These are phyloP conservation scores for Antigone vipio DNA, from an alignment of 2,113 vertebrate genomes.

Conservation along the genomic window DNA sequence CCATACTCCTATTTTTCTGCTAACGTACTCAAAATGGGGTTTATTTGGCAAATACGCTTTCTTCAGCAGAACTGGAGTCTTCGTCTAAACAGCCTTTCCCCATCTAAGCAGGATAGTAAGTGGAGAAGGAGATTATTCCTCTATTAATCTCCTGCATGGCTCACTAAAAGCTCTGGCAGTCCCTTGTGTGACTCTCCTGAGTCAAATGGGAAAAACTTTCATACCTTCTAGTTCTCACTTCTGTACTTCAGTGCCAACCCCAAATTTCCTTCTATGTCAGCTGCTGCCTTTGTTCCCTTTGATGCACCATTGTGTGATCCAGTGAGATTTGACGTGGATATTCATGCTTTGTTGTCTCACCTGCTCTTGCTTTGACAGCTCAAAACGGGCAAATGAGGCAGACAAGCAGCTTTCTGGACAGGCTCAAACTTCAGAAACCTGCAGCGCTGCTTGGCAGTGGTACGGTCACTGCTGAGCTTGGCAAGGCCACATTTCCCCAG, in stretches of 20 bases:
- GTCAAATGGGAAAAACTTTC: background rate
- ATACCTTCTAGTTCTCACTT: background rate
- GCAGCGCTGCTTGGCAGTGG: background rate
- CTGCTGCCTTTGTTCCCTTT: background rate
- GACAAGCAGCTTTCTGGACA: background rate
- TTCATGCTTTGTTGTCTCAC: constrained; percentile 12
- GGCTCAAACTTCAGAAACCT: background rate
- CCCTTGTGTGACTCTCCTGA: background rate
- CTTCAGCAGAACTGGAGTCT: constrained; percentile 18
- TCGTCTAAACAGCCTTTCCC: background rate
- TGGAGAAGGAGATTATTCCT: background rate
- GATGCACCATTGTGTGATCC: background rate
- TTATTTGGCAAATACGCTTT: background rate
- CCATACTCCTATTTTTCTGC: background rate
- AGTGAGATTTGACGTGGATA: background rate
- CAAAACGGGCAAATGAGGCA: background rate
- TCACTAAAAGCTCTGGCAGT: background rate
- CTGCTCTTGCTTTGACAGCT: background rate
- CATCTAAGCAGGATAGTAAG: background rate
- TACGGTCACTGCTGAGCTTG: background rate
- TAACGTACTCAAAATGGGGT: background rate
- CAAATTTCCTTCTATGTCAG: background rate
- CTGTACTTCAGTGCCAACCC: background rate
- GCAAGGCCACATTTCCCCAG: background rate
- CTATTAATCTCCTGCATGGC: background rate